Conservation (phyloP, 2,797 vertebrate genomes). For the Epinephelus malabaricus region DNA sequence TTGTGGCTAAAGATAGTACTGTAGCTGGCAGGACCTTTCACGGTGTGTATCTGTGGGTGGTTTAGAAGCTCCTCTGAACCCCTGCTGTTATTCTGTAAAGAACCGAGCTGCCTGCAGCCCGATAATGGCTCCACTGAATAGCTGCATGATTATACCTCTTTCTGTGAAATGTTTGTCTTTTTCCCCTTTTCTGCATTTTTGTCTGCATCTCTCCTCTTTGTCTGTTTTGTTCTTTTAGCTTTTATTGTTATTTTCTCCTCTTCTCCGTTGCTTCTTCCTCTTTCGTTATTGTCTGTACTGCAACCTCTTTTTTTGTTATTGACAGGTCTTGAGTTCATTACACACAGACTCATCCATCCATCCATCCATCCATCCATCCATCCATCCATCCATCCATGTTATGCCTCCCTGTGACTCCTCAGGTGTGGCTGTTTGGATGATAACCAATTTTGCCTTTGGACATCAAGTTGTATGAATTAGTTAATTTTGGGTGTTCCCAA, state of each 20-base stretch:
- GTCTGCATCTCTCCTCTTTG: conserved; percentile 60
- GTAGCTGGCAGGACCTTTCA: conserved; percentile 74
- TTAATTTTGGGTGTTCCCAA: background rate
- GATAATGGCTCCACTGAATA: conserved; percentile 83
- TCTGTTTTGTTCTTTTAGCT: conserved; percentile 44
- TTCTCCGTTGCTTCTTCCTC: conserved; percentile 40
- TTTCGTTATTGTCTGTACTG: conserved; percentile 44
- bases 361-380: conserved; percentile 2
- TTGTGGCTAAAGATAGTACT: conserved; percentile 73
- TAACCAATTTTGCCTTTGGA: background rate
- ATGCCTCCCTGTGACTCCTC: too few species aligned
- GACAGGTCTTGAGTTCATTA: conserved; percentile 49
- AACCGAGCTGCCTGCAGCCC: conserved; percentile 80
- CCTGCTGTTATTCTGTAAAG: conserved; percentile 82
- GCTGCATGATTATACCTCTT: conserved; percentile 84
- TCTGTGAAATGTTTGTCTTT: conserved; percentile 77
- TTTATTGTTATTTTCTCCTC: conserved; percentile 42
- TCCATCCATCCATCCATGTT: background rate
- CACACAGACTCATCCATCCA: conserved; percentile 33
- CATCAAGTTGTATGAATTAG: background rate
- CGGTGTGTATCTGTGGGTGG: conserved; percentile 73
- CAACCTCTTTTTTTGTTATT: conserved; percentile 35
- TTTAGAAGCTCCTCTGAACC: conserved; percentile 77
- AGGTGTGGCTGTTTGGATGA: background rate
- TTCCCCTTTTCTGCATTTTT: conserved; percentile 65